phyloP scores from a whole-genome alignment of 2,113 vertebrate species.

The Rhipidura dahli region DNA sequence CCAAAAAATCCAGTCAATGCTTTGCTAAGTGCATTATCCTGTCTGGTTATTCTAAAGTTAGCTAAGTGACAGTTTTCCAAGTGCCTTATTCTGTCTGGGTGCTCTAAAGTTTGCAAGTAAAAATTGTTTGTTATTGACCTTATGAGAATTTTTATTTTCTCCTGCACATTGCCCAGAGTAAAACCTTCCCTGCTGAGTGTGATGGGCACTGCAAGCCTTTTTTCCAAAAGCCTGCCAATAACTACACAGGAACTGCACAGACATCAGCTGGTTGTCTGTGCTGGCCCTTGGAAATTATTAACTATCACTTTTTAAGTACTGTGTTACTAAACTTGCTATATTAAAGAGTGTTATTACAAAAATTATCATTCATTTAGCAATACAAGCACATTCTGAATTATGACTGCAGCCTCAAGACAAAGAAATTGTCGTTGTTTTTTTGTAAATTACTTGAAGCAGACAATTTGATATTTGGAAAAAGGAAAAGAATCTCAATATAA shows the following conservation, averaged over 20 bases:
- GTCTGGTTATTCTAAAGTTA: background rate
- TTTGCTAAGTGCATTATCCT: background rate
- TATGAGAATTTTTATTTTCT: background rate
- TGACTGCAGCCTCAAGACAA: background rate
- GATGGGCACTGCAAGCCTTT: background rate
- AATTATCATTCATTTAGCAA: background rate
- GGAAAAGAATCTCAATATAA: background rate
- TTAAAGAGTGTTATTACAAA: background rate
- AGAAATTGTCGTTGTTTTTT: background rate
- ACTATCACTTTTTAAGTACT: background rate
- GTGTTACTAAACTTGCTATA: background rate
- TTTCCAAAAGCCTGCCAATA: background rate
- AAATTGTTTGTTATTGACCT: background rate
- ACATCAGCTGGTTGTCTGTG: background rate
- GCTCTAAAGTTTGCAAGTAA: background rate
- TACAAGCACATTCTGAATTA: background rate
- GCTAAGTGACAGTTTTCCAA: background rate
- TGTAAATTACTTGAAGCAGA: background rate
- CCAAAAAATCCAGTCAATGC: background rate
- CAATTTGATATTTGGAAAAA: background rate
- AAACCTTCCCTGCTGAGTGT: background rate
- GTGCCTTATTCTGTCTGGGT: background rate
- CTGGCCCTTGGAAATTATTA: background rate
- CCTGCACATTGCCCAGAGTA: too few relatives aligned
- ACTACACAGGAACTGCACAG: background rate